A percentile compares a stretch with the other conserved stretches of the same genome.
Evolutionary conservation across 2,797 vertebrate genomes (phyloP).

Genomic region (Scarus forsteni): DNA sequence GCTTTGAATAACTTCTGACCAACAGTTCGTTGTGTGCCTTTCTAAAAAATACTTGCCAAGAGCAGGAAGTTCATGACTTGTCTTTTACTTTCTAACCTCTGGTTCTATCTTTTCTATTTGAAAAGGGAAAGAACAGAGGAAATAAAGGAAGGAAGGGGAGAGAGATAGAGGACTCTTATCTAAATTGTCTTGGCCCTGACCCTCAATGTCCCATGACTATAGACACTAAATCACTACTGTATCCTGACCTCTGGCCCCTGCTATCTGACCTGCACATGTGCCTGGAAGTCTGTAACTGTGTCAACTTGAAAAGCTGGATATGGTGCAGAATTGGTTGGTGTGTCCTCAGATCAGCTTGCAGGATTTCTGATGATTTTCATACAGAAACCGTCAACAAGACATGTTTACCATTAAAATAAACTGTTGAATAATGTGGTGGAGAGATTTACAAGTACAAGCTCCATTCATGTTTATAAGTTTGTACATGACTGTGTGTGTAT

Average conservation of each 20-base stretch:
- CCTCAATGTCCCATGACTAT: conserved; percentile 67
- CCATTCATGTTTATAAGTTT: conserved; percentile 12
- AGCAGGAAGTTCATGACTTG: conserved; percentile 49
- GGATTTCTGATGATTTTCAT: conserved; percentile 8
- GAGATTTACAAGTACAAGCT: conserved; percentile 32
- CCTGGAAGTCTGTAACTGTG: conserved; percentile 32
- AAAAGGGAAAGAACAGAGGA: conserved; percentile 60
- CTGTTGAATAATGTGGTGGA: conserved; percentile 22
- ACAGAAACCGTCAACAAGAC: conserved; percentile 6
- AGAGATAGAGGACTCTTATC: conserved; percentile 76
- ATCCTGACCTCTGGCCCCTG: conserved; percentile 66
- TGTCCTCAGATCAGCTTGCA: conserved; percentile 17
- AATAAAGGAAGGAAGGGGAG: conserved; percentile 67
- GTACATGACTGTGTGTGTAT: conserved; percentile 28
- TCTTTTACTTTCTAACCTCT: conserved; percentile 59
- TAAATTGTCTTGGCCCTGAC: conserved; percentile 83
- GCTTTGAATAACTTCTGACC: neutral
- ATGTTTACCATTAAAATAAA: conserved; percentile 12
- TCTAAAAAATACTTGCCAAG: conserved; percentile 24
- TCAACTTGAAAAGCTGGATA: conserved; percentile 44
- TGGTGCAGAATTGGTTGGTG: conserved; percentile 18
- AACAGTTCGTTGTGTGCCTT: conserved; percentile 6
- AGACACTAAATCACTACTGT: conserved; percentile 71
- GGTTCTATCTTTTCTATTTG: conserved; percentile 40
- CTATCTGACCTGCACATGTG: conserved; percentile 44